Evolutionary conservation across 2,113 vertebrate genomes (phyloP).

Genomic region (Bothrops jararaca): DNA sequence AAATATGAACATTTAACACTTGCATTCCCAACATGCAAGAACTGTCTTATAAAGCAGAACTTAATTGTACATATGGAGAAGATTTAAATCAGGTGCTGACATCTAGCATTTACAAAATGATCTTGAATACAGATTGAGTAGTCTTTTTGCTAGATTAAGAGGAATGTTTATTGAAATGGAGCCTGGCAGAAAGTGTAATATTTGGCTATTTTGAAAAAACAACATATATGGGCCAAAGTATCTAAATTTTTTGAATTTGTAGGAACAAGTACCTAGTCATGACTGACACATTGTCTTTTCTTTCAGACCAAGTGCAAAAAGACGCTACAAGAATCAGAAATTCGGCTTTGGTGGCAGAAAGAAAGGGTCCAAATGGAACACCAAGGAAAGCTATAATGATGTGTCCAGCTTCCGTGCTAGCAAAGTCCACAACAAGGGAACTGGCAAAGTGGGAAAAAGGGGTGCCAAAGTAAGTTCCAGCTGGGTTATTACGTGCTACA

Average conservation of each 20-base stretch:
- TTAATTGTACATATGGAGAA: neutral
- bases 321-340: slow-evolving; percentile 90
- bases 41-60: no score
- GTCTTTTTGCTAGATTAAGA: neutral
- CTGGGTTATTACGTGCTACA: neutral
- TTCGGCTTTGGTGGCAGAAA: slow-evolving; percentile 98
- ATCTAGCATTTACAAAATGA: neutral
- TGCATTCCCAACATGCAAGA: no score
- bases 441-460: slow-evolving; percentile 69
- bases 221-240: neutral
- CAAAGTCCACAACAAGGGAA: slow-evolving; percentile 79
- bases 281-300: neutral
- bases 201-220: neutral
- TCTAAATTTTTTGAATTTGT: neutral
- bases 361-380: slow-evolving; percentile 94
- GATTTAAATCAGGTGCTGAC: neutral
- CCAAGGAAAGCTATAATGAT: slow-evolving; percentile 88
- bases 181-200: neutral
- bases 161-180: neutral
- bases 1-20: neutral
- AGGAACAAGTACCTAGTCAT: neutral
- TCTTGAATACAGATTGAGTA: neutral
- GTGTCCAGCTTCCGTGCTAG: slow-evolving; percentile 84
- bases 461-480: slow-evolving; percentile 71
- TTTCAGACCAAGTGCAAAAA: slow-evolving; percentile 84